These are phyloP conservation scores for Nemopilema nomurai DNA, from an alignment of 30 jellyfish, hydroid and myxozoan genomes.

Conservation along the genomic window DNA sequence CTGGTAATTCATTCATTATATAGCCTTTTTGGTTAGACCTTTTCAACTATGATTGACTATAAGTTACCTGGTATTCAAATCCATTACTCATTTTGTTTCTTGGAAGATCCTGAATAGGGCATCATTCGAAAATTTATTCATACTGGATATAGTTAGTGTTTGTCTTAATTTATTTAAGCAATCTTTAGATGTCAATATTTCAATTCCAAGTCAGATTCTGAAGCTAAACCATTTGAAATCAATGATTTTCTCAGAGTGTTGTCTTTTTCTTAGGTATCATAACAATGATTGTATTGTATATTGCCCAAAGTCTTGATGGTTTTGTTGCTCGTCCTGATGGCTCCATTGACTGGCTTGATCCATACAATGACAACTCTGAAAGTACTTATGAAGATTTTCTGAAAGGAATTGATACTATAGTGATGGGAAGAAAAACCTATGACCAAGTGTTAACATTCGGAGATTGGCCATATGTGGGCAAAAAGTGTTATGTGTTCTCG, in stretches of 20 bases:
- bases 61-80: no score
- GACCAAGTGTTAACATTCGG: constrained; percentile 51
- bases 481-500: constrained; percentile 47
- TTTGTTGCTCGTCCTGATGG: constrained; percentile 61
- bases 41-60: no score
- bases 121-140: no score
- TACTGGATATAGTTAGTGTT: no score
- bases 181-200: no score
- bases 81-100: no score
- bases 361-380: constrained; percentile 25
- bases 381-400: constrained; percentile 23
- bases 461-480: constrained; percentile 59
- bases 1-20: no score
- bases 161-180: no score
- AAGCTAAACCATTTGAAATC: no score
- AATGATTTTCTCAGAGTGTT: neutral
- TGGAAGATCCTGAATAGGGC: no score
- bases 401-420: constrained; percentile 13
- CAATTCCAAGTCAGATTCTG: no score
- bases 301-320: constrained; percentile 70
- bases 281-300: constrained; percentile 45
- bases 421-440: constrained; percentile 57
- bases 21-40: no score
- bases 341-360: constrained; percentile 42
- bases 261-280: neutral